phyloP scores from a whole-genome alignment of 2,888 invertebrate genomes.

The Phytoseiulus persimilis region DNA sequence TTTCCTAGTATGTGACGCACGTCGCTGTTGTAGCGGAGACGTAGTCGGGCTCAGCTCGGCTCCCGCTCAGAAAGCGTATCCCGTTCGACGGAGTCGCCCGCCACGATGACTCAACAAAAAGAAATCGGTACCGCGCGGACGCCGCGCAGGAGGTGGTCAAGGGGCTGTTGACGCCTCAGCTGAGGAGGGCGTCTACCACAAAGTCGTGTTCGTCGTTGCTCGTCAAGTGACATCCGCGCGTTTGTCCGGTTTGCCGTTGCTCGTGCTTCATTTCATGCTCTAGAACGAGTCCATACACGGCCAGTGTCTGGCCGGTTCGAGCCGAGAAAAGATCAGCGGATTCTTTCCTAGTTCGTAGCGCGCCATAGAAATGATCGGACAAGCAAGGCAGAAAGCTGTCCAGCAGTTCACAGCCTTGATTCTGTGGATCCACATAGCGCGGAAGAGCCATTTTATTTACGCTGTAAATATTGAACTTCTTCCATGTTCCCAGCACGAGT shows the following conservation, averaged over 20 bases:
- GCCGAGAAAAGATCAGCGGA: background rate
- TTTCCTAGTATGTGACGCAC: too few species aligned
- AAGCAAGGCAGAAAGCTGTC: background rate
- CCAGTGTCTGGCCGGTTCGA: too few species aligned
- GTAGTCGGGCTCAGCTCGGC: too few species aligned
- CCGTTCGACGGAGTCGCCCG: too few species aligned
- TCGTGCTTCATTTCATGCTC: too few species aligned
- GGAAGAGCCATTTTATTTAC: background rate
- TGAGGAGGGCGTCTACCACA: background rate
- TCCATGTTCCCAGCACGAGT: background rate
- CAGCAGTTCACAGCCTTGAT: background rate
- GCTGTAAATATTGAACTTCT: background rate
- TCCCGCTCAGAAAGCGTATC: too few species aligned
- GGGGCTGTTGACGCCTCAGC: background rate
- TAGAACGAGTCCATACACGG: too few species aligned
- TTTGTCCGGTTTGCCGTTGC: too few species aligned
- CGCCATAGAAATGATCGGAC: background rate
- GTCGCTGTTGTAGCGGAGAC: too few species aligned
- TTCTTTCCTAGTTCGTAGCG: background rate
- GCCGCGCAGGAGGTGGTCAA: background rate
- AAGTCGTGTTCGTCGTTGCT: background rate
- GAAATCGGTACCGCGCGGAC: background rate
- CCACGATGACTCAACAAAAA: background rate
- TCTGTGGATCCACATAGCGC: too few species aligned
- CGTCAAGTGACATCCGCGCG: background rate